A percentile compares a stretch with the other conserved stretches of the same genome.
Conservation (phyloP, 2,113 vertebrate species). For the Crotalus helleri region DNA sequence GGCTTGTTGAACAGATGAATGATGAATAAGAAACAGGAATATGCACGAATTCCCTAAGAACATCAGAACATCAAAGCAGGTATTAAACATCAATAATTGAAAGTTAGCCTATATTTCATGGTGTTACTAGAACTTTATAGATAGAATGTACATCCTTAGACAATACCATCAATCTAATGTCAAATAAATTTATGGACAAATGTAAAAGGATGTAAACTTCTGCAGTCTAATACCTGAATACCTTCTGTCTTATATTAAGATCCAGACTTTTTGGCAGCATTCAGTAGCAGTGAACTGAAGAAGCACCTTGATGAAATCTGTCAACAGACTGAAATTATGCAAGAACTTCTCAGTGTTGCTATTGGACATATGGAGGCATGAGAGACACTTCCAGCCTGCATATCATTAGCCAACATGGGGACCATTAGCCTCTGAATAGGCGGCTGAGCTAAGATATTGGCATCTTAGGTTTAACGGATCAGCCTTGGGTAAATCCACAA, state of each 20-base stretch:
- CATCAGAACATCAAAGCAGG: neutral
- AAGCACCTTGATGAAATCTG: slow-evolving; percentile 58
- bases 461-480: neutral
- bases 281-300: slow-evolving; percentile 53
- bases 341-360: slow-evolving; percentile 60
- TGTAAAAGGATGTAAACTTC: neutral
- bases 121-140: neutral
- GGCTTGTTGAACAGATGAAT: neutral
- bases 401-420: neutral
- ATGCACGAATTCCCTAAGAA: neutral
- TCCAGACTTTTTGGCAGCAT: slow-evolving; percentile 58
- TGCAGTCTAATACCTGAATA: neutral
- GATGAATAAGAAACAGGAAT: neutral
- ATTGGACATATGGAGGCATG: slow-evolving; percentile 30
- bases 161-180: neutral
- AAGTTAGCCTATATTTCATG: neutral
- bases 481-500: neutral
- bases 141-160: neutral
- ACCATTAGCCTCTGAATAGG: neutral
- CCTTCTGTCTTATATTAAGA: slow-evolving; percentile 50
- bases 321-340: slow-evolving; percentile 67
- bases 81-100: neutral
- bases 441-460: neutral
- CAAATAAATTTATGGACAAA: neutral
- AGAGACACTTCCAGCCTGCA: neutral